Evolutionary conservation across 2,888 invertebrate genomes (phyloP), one percentile per base, ranked within the genome.

Genomic region (Apomyelois bistriatella): DNA sequence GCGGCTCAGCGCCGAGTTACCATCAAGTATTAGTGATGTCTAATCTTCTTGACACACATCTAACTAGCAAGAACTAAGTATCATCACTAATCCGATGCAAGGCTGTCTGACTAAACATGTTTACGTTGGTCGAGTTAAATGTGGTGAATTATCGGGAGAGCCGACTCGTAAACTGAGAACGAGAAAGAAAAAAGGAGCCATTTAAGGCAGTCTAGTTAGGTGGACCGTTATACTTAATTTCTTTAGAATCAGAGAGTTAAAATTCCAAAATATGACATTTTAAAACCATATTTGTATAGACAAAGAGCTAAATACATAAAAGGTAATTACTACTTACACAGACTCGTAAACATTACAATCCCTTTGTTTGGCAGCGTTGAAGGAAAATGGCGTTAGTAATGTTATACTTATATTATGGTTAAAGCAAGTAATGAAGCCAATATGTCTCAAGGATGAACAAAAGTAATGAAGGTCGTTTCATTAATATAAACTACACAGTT

Each of bases 271-370:
- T n/a, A n/a, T n/a, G n/a, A n/a, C n/a, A n/a, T n/a, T n/a, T n/a
- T n/a, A n/a, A n/a, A n/a, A n/a, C n/a, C n/a, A n/a, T n/a, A 22
- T 22, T 22, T 5, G 22, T 22, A 3, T 22, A 22, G 37, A 7
- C 37, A 38, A 38, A 38, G n/a, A 38, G n/a, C n/a, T n/a, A n/a
- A n/a, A n/a, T n/a, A n/a, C 13, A 38, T 6, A 36, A 37, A 36
- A 49, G 28, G 35, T 37, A 38, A 48, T 48, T 48, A 9, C 22
- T 64, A 85, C 88, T 89, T 81, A 89, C 88, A 81, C 62, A 79
- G 76, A 77, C 88, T 89, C 58, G 82, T 69, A 62, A 87, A 87
- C 88, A 89, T 89, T 71, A 83, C 65, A 54, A 74, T 66, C 75
- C 82, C 85, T 82, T 78, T 60, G 63, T 58, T 16, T 51, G 56